Evolutionary conservation across 2,113 vertebrate species (phyloP), one percentile per base, ranked within the genome.

Genomic region (Proterorhinus semilunaris): DNA sequence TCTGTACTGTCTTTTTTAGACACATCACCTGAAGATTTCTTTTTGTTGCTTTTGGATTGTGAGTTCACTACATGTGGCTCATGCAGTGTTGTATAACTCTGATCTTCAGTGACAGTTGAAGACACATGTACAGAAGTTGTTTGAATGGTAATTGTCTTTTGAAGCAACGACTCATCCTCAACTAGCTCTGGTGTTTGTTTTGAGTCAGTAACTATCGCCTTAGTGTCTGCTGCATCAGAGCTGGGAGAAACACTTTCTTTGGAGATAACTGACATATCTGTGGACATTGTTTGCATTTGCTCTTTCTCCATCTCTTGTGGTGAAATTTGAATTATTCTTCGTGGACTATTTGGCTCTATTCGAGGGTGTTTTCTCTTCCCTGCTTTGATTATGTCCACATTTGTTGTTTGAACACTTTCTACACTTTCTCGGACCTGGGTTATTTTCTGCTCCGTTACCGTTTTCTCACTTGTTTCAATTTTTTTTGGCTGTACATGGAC

Each of bases 191-290:
- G 21, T 12, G 6, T 11, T 57, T 36, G 27, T 36, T 36, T 11
- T 12, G 21, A 6, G 9, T 57, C 48, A 49, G 21, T 1, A 6
- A 75, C 53, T 49, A 16, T 36, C 12, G 65, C 42, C 3, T 49
- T 65, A 10, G 46, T 65, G 6, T 68, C 66, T 76, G 78, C 75
- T 57, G 58, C 49, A 65, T 76, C 51, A 66, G 71, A 68, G 68
- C 59, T 7, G 10, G 7, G n/a, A 47, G 12, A 54, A 4, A 45
- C 12, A 55, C 58, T 42, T 57, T 13, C 59, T 68, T 75, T 54
- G 36, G 65, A 13, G 4, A 44, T 45, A 53, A 65, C 27, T 27
- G 13, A 10, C 1, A 42, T 59, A 69, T 58, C 27, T 13, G 10
- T 13, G 13, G 27, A 42, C 12, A 36, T 5, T 58, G 55, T 42